These are phyloP conservation scores for Teleogryllus occipitalis DNA, from an alignment of 1,140 invertebrate genomes.

Conservation along the genomic window DNA sequence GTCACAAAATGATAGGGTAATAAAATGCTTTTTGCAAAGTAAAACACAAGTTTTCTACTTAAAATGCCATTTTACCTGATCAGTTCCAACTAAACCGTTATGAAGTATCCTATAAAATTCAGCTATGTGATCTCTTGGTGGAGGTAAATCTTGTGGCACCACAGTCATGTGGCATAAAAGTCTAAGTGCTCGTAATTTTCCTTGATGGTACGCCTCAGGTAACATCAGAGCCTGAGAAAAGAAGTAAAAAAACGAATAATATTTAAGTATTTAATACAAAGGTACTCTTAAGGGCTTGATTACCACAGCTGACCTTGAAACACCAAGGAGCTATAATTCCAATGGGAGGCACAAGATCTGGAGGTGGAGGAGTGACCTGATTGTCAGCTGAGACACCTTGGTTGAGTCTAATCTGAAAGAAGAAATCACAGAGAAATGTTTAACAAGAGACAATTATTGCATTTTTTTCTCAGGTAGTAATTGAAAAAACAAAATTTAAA, in stretches of 20 bases:
- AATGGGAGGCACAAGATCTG: conserved; percentile 69
- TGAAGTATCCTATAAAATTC: conserved; percentile 86
- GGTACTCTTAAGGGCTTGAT: not conserved
- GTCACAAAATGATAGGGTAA: not conserved
- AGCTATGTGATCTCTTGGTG: conserved; percentile 62
- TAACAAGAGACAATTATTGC: not conserved
- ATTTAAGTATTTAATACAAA: not conserved
- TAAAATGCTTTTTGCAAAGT: not conserved
- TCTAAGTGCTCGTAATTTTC: conserved; percentile 70
- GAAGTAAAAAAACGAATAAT: not conserved
- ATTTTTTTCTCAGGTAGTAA: not conserved
- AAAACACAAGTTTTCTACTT: not conserved
- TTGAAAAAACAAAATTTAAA: not conserved
- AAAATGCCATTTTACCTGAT: conserved; percentile 38
- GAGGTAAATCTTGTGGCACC: conserved; percentile 44
- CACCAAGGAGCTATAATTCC: conserved; percentile 84
- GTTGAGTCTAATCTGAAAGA: conserved; percentile 55
- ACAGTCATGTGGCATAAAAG: conserved; percentile 68
- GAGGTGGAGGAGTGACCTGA: conserved; percentile 56
- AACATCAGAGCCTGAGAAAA: conserved; percentile 51
- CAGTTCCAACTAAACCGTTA: conserved; percentile 51
- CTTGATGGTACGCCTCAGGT: conserved; percentile 54
- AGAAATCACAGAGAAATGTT: conserved; percentile 1
- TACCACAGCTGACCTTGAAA: conserved; percentile 45
- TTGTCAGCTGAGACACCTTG: conserved; percentile 71